Conservation (phyloP, 2,888 invertebrate genomes). For the Dorcus hopei region DNA sequence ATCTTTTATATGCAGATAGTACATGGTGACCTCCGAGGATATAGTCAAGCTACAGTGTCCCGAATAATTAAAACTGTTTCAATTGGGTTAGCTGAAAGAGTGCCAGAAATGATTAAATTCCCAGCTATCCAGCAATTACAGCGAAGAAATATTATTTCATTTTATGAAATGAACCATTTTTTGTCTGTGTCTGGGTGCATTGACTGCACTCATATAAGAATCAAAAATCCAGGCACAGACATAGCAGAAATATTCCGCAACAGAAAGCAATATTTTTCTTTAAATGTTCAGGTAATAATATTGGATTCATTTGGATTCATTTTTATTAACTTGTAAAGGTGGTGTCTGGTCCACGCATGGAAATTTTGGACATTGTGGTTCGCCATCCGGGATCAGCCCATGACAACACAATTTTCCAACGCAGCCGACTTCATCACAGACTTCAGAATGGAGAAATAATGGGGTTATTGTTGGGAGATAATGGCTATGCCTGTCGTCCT, state of each 20-base stretch:
- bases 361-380: slow-evolving; percentile 21
- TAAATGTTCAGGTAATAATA: slow-evolving; percentile 16
- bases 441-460: too few species aligned
- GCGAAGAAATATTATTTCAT: slow-evolving; percentile 12
- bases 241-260: slow-evolving; percentile 20
- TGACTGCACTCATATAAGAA: slow-evolving; percentile 20
- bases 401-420: slow-evolving; percentile 3
- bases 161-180: slow-evolving; percentile 14
- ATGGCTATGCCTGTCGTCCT: slow-evolving; percentile 23
- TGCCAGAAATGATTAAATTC: background rate
- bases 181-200: slow-evolving; percentile 13
- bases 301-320: too few species aligned
- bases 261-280: slow-evolving; percentile 16
- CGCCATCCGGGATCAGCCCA: background rate
- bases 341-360: slow-evolving; percentile 11
- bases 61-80: background rate
- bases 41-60: slow-evolving; percentile 8
- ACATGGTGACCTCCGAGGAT: slow-evolving; percentile 16
- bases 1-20: slow-evolving; percentile 9
- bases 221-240: slow-evolving; percentile 18
- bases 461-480: slow-evolving; percentile 19
- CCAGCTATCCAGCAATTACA: background rate
- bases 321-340: background rate
- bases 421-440: too few species aligned
- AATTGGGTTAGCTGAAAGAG: background rate